These are phyloP conservation scores for Danionella cerebrum DNA, from an alignment of 2,113 vertebrate species.

Conservation along the genomic window DNA sequence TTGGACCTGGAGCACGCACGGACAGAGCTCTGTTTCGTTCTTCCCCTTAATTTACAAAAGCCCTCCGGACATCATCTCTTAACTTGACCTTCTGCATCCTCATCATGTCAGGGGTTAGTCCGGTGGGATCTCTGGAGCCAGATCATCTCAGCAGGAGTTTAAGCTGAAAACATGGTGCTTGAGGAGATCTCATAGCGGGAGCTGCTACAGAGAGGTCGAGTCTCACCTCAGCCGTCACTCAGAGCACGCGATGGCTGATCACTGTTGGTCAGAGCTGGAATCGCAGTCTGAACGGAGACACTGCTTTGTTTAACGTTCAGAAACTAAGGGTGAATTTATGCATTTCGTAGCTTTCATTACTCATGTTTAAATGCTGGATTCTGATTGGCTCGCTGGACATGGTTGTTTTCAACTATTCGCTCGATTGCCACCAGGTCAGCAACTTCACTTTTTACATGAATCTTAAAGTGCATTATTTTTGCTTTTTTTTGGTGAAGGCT, in stretches of 20 bases:
- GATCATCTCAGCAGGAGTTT: constrained; percentile 55
- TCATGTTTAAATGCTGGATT: too few relatives aligned
- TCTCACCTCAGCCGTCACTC: constrained; percentile 62
- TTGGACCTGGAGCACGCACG: constrained; percentile 45
- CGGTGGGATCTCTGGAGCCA: constrained; percentile 39
- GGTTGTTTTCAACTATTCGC: too few relatives aligned
- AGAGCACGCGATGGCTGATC: constrained; percentile 47
- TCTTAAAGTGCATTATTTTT: too few relatives aligned
- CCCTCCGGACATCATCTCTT: constrained; percentile 59
- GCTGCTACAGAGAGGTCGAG: constrained; percentile 65
- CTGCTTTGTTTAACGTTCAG: too few relatives aligned
- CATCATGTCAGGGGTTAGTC: constrained; percentile 60
- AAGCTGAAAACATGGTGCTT: constrained; percentile 56
- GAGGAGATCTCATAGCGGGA: constrained; percentile 60
- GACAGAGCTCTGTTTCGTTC: constrained; percentile 68
- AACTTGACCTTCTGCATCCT: constrained; percentile 51
- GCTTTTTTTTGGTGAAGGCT: too few relatives aligned
- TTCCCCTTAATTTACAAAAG: constrained; percentile 49
- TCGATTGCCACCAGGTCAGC: too few relatives aligned
- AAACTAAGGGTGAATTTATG: too few relatives aligned
- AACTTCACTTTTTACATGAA: too few relatives aligned
- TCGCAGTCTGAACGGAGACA: too few relatives aligned
- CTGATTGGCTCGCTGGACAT: too few relatives aligned
- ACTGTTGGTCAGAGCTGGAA: constrained; percentile 38
- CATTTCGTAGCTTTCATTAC: too few relatives aligned